A percentile compares a stretch with the other conserved stretches of the same genome.
phyloP scores from a whole-genome alignment of 2,797 vertebrate species.

The Margarornis squamiger region DNA sequence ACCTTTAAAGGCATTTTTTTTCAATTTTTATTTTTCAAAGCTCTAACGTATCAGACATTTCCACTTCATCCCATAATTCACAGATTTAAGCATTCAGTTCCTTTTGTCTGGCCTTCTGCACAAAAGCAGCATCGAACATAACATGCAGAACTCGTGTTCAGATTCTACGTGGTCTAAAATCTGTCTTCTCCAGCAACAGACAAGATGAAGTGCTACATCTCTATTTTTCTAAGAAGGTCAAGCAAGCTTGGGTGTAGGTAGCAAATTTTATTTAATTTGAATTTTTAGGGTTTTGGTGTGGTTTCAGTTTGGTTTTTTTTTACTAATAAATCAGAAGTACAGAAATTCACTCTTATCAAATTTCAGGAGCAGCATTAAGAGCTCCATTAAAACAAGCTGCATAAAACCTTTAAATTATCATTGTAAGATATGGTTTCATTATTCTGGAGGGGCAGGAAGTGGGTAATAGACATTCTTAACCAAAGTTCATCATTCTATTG shows the following conservation, averaged over 20 bases:
- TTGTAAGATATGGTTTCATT: not conserved
- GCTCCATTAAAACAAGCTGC: not conserved
- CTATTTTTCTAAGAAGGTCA: not conserved
- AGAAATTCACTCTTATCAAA: not conserved
- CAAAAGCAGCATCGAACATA: not conserved
- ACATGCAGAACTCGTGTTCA: not conserved
- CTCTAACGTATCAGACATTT: not conserved
- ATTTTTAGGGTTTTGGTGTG: not conserved
- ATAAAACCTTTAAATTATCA: not conserved
- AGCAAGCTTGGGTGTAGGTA: not conserved
- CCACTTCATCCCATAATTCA: not conserved
- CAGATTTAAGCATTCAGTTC: not conserved
- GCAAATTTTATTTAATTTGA: not conserved
- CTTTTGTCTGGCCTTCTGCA: not conserved
- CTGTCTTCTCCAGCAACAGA: not conserved
- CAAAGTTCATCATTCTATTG: not conserved
- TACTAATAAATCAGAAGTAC: not conserved
- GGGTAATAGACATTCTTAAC: not conserved
- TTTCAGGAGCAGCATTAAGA: not conserved
- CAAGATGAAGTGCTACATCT: not conserved
- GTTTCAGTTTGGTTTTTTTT: not conserved
- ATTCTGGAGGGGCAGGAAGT: not conserved
- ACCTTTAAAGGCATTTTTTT: not conserved
- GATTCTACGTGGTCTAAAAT: not conserved
- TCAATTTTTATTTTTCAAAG: not conserved